These are phyloP conservation scores for Dinomys branickii DNA, from an alignment of 2,113 vertebrate species.

Conservation along the genomic window DNA sequence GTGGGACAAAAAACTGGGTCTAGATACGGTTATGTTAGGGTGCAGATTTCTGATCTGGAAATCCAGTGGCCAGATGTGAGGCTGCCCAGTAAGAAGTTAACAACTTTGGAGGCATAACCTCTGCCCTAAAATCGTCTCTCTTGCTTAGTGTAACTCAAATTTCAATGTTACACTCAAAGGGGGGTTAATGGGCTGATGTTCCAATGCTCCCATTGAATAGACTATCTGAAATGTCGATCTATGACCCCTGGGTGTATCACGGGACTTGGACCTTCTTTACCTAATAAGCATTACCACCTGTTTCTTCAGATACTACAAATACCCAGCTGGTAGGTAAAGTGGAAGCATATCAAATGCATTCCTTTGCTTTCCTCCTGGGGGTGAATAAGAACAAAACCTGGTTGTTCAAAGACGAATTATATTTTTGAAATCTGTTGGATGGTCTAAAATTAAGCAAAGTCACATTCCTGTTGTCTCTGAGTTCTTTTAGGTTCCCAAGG, in stretches of 20 bases:
- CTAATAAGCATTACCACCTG: neutral
- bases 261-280: neutral
- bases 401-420: conserved; percentile 5
- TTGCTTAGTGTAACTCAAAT: conserved; percentile 4
- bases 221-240: neutral
- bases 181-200: neutral
- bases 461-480: neutral
- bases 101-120: neutral
- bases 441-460: neutral
- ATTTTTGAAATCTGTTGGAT: neutral
- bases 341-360: neutral
- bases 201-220: neutral
- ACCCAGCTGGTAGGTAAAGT: neutral
- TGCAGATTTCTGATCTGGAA: neutral
- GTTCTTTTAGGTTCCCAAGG: conserved; percentile 11
- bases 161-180: neutral
- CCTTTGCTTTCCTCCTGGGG: neutral
- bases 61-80: neutral
- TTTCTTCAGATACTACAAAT: neutral
- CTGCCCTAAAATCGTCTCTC: neutral
- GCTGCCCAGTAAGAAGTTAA: neutral
- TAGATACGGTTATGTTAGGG: neutral
- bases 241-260: neutral
- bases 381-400: neutral
- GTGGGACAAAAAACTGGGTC: neutral